A percentile compares a stretch with the other conserved stretches of the same genome.
Conservation (phyloP, 2,888 invertebrate genomes). For the Cordilura impudica region DNA sequence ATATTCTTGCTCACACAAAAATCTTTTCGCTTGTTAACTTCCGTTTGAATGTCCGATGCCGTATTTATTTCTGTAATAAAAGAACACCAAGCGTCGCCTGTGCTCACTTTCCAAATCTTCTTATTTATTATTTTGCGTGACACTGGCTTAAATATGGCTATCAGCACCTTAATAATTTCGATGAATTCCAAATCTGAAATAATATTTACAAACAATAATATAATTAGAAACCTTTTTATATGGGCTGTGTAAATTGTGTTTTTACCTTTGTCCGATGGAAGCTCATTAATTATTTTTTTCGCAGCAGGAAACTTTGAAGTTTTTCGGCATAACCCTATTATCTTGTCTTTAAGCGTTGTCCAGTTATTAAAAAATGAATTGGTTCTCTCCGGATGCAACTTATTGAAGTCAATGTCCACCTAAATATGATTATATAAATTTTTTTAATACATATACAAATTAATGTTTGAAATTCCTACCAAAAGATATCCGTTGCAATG, state of each 20-base stretch:
- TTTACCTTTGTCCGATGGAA: neutral
- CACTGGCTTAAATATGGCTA: constrained; percentile 11
- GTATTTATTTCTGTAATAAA: constrained; percentile 13
- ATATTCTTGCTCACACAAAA: constrained; percentile 23
- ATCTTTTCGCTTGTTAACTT: constrained; percentile 10
- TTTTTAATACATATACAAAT: too few species aligned
- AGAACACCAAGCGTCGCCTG: constrained; percentile 19
- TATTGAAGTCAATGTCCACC: constrained; percentile 18
- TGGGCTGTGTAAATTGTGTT: neutral
- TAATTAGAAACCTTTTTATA: neutral
- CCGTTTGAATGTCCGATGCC: neutral
- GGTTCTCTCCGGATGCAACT: neutral
- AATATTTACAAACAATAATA: neutral
- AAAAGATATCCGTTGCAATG: constrained; percentile 26
- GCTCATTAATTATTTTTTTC: neutral
- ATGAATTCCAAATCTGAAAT: constrained; percentile 11
- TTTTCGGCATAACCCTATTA: neutral
- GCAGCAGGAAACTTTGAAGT: constrained; percentile 15
- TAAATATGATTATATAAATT: constrained; percentile 1
- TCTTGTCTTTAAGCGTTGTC: too few species aligned
- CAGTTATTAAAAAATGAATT: neutral
- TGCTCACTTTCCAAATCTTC: constrained; percentile 32
- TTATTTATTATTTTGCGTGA: constrained; percentile 9
- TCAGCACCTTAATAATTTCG: constrained; percentile 7
- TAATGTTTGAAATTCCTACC: constrained; percentile 9